Base-by-base conservation (phyloP, 2,797 vertebrate genomes). In the Loriculus beryllinus region DNA sequence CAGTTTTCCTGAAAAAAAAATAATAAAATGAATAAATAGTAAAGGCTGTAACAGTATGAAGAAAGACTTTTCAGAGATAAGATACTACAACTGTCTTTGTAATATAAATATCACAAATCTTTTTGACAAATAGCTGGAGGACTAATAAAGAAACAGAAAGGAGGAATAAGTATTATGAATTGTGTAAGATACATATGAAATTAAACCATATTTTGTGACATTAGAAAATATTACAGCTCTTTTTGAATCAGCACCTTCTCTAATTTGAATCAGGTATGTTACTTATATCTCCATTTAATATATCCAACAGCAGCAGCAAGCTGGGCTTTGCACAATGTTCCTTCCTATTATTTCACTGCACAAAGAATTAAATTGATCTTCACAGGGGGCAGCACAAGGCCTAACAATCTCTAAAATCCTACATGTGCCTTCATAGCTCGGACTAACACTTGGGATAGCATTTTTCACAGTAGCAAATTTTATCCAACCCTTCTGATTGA, bases 1-100 rank as follows among this genome's bases (percentile, higher is more conserved):
- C 99, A 4, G 98, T 99, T 98, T 99, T 99, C 94, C 99, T 99
- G 54, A 23, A 7, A 70, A 51, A 60, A 13, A 76, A 60, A 13
- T 74, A 77, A 65, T 0, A 59, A 92, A 56, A 35, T 4, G 0
- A 48, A 68, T 15, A 85, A 64, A 45, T 47, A 60, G 23, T 78
- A 78, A 72, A 57, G 75, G 7, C 7, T 33, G 3, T 37, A 95
- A 40, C 9, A 56, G 10, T 56, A 75, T 1, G 3, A 26, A 3
- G 2, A 31, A 90, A 70, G 28, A 31, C 20, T 70, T 62, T 31
- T 75, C 74, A 71, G 31, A 85, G 4, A 35, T 28, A 67, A 51
- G 9, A 4, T 83, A 48, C 8, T 28, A 29, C 29, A 86, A 56
- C 3, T 35, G 43, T 20, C 28, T 16, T 47, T 69, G 29, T 54